A percentile compares a stretch with the other conserved stretches of the same genome.
Conservation (phyloP, 2,113 vertebrate species). For the Pygoscelis adeliae region DNA sequence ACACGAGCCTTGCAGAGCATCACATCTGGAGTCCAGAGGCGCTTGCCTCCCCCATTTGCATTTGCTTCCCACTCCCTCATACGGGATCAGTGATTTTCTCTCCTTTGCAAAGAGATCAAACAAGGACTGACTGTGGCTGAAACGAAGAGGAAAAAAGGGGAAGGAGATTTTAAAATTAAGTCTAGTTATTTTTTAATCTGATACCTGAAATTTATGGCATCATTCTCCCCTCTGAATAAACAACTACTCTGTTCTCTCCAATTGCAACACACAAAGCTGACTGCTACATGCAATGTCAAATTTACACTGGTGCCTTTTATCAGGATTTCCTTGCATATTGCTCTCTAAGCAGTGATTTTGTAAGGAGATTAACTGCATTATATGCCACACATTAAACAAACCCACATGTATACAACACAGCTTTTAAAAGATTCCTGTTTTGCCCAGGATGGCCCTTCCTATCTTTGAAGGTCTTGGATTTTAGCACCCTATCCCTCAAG, state of each 20-base stretch:
- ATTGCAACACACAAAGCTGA: conserved; percentile 43
- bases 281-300: conserved; percentile 51
- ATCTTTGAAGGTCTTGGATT: not conserved
- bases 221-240: conserved; percentile 38
- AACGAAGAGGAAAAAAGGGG: conserved; percentile 2
- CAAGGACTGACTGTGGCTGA: conserved; percentile 15
- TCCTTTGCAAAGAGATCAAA: not conserved
- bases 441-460: not conserved
- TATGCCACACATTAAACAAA: conserved; percentile 62
- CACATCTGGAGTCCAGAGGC: conserved; percentile 52
- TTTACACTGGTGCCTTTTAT: conserved; percentile 56
- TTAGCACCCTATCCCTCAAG: not conserved
- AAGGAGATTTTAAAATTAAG: conserved; percentile 44
- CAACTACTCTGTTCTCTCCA: conserved; percentile 45
- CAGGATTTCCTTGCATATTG: conserved; percentile 54
- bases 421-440: conserved; percentile 19
- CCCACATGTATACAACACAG: conserved; percentile 8
- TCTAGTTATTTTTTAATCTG: conserved; percentile 33
- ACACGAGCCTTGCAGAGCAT: not conserved
- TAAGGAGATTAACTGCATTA: conserved; percentile 58
- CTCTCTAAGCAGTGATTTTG: conserved; percentile 57
- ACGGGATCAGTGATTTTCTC: not conserved
- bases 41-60: not conserved
- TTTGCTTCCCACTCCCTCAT: not conserved
- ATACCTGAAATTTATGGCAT: conserved; percentile 46